Conservation (phyloP, 1,140 invertebrate species). For the Drosophila sproati region DNA sequence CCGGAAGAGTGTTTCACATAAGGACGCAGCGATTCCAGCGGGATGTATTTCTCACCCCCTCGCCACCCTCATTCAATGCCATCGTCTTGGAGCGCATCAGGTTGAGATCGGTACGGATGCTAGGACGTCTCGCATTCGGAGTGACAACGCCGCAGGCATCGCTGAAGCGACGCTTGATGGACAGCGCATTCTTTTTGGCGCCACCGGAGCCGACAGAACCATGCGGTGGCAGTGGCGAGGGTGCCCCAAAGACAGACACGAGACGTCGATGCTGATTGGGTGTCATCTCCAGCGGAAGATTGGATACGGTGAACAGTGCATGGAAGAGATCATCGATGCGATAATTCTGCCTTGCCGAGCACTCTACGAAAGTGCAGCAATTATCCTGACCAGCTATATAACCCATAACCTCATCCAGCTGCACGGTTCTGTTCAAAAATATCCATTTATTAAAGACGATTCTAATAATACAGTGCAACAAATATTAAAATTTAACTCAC, state of each 20-base stretch:
- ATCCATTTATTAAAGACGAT: background rate
- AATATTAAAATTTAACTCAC: conserved; percentile 79
- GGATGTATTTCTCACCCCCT: conserved; percentile 83
- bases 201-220: conserved; percentile 87
- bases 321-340: conserved; percentile 93
- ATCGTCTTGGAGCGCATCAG: conserved; percentile 93
- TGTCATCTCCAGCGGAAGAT: conserved; percentile 94
- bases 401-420: conserved; percentile 88
- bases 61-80: conserved; percentile 87
- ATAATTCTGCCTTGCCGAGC: conserved; percentile 91
- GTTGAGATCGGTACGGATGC: conserved; percentile 93
- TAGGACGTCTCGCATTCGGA: conserved; percentile 92
- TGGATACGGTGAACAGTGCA: conserved; percentile 91
- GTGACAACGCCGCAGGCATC: conserved; percentile 94
- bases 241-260: conserved; percentile 89
- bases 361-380: conserved; percentile 91
- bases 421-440: conserved; percentile 87
- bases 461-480: background rate
- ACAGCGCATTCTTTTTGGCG: conserved; percentile 90
- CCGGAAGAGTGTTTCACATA: conserved; percentile 51
- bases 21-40: conserved; percentile 75
- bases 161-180: conserved; percentile 91
- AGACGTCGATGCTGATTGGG: conserved; percentile 92
- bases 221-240: conserved; percentile 89
- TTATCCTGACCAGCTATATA: conserved; percentile 90